A percentile compares a stretch with the other conserved stretches of the same genome.
Conservation (phyloP, 2,113 vertebrate genomes). For the Megaceryle maxima region DNA sequence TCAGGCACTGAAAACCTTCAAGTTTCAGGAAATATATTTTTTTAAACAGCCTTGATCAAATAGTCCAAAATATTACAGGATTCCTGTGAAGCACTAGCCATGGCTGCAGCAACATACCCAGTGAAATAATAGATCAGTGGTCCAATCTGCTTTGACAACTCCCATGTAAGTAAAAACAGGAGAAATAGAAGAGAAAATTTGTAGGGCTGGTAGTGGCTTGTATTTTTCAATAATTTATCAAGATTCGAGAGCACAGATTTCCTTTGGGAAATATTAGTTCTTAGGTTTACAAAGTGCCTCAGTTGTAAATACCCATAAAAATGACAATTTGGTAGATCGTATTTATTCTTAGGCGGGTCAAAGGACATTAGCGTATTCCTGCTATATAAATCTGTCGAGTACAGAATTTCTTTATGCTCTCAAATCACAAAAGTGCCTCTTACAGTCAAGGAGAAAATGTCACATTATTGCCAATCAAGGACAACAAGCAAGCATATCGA, state of each 20-base stretch:
- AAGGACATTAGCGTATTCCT: slow-evolving; percentile 70
- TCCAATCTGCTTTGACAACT: not conserved
- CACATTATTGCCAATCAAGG: slow-evolving; percentile 20
- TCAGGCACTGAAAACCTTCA: not conserved
- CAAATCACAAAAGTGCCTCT: slow-evolving; percentile 52
- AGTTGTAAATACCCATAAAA: slow-evolving; percentile 81
- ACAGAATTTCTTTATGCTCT: slow-evolving; percentile 30
- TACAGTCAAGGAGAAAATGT: slow-evolving; percentile 34
- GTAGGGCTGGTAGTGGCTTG: slow-evolving; percentile 33
- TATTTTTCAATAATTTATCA: slow-evolving; percentile 73
- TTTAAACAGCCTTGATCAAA: not conserved
- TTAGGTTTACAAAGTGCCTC: slow-evolving; percentile 78
- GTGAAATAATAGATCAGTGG: slow-evolving; percentile 3
- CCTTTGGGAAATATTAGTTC: slow-evolving; percentile 78
- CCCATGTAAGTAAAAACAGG: slow-evolving; percentile 23
- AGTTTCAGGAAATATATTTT: not conserved
- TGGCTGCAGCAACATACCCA: not conserved
- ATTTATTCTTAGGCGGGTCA: slow-evolving; percentile 77
- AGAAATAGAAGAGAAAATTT: slow-evolving; percentile 40
- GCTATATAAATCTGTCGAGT: slow-evolving; percentile 70
- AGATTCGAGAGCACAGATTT: slow-evolving; percentile 71
- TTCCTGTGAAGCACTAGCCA: not conserved
- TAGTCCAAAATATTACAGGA: not conserved
- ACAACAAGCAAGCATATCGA: slow-evolving; percentile 22
- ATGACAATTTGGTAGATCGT: slow-evolving; percentile 74